Evolutionary conservation across 2,113 vertebrate species (phyloP).

Genomic region (Otolemur garnettii): DNA sequence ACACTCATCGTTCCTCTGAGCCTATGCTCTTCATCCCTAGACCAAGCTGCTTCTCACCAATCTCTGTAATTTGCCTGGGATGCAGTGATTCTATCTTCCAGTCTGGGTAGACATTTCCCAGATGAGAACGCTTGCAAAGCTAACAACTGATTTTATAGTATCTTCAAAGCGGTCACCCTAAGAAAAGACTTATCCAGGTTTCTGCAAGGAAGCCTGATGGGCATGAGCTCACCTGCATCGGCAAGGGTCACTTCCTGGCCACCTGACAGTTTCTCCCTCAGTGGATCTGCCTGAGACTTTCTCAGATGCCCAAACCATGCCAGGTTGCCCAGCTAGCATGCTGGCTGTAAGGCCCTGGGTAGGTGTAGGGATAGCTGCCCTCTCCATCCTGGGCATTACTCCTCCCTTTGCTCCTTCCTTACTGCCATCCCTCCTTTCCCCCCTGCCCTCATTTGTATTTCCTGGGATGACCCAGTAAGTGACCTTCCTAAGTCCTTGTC

Average conservation of each 20-base stretch:
- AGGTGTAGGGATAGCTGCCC: background rate
- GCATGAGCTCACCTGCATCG: background rate
- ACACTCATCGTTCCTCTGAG: background rate
- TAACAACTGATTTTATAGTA: background rate
- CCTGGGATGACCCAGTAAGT: background rate
- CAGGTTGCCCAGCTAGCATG: background rate
- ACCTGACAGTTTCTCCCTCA: background rate
- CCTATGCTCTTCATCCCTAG: background rate
- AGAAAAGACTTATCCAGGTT: background rate
- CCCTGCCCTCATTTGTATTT: background rate
- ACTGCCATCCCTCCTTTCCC: background rate
- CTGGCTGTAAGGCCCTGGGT: too few relatives aligned
- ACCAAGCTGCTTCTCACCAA: background rate
- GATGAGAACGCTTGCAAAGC: background rate
- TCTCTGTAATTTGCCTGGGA: background rate
- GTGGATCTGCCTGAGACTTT: background rate
- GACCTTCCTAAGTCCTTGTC: background rate
- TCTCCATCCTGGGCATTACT: background rate
- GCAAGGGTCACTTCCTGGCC: background rate
- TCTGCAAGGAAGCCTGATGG: background rate
- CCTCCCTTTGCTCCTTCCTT: background rate
- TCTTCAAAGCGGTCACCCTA: background rate
- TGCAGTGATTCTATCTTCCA: background rate
- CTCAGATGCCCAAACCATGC: background rate
- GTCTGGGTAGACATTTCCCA: background rate